These are phyloP conservation scores for Rhegmatorhina hoffmannsi DNA, from an alignment of 2,113 vertebrate species.

Conservation along the genomic window DNA sequence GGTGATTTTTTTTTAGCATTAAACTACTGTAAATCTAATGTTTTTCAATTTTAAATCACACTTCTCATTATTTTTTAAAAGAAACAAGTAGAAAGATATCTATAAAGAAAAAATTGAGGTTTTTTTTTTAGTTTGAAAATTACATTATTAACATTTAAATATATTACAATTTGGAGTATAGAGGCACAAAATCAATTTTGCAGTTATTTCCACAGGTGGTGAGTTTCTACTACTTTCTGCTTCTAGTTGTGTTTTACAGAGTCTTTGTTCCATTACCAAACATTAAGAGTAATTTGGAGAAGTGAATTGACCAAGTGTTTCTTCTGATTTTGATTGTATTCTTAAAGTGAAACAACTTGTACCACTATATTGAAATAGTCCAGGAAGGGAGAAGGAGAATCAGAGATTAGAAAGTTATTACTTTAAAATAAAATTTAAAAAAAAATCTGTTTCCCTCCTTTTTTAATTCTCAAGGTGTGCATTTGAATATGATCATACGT, in stretches of 20 bases:
- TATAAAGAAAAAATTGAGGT: neutral
- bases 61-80: neutral
- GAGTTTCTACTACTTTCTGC: neutral
- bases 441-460: accelerated
- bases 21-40: neutral
- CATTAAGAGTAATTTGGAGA: neutral
- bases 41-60: neutral
- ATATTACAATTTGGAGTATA: neutral
- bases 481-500: neutral
- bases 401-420: neutral
- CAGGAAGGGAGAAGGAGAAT: neutral
- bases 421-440: too few relatives aligned
- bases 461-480: neutral
- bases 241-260: neutral
- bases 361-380: neutral
- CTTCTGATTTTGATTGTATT: neutral
- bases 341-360: neutral
- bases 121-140: neutral
- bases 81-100: neutral
- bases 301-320: neutral
- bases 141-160: neutral
- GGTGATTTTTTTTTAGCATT: neutral
- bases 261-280: neutral
- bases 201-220: neutral
- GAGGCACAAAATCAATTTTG: neutral